Evolutionary conservation across 2,888 invertebrate species (phyloP).

Genomic region (Caenorhabditis zanzibari): DNA sequence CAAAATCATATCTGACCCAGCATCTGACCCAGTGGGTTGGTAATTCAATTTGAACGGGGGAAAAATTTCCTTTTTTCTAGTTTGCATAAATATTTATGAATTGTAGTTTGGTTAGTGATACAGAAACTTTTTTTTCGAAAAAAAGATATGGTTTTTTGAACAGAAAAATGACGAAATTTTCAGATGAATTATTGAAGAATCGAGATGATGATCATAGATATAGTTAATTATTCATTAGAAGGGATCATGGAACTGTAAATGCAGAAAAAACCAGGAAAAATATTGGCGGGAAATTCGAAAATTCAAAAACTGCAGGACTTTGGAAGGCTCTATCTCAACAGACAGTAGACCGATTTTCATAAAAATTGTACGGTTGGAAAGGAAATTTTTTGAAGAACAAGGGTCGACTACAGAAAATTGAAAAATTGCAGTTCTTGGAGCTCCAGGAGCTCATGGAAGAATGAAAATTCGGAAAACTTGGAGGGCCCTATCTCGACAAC

Average conservation of each 20-base stretch:
- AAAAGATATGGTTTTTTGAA: not conserved
- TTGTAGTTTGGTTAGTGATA: not conserved
- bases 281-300: not conserved
- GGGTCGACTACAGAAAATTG: too few relatives aligned
- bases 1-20: not conserved
- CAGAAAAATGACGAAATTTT: not conserved
- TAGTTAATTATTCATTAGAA: not conserved
- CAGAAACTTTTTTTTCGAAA: not conserved
- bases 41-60: slow-evolving; percentile 1
- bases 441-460: too few relatives aligned
- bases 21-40: slow-evolving; percentile 13
- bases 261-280: not conserved
- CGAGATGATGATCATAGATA: too few relatives aligned
- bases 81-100: too few relatives aligned
- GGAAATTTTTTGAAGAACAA: too few relatives aligned
- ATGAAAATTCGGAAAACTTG: too few relatives aligned
- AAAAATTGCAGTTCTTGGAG: too few relatives aligned
- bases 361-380: too few relatives aligned
- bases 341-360: too few relatives aligned
- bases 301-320: not conserved
- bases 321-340: too few relatives aligned
- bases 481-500: too few relatives aligned
- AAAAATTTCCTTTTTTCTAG: not conserved
- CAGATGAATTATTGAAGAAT: not conserved
- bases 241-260: not conserved